Percentiles rank a stretch among this genome's conserved stretches.
Conservation (phyloP, 2,797 vertebrate species). For the Heterohyrax brucei region DNA sequence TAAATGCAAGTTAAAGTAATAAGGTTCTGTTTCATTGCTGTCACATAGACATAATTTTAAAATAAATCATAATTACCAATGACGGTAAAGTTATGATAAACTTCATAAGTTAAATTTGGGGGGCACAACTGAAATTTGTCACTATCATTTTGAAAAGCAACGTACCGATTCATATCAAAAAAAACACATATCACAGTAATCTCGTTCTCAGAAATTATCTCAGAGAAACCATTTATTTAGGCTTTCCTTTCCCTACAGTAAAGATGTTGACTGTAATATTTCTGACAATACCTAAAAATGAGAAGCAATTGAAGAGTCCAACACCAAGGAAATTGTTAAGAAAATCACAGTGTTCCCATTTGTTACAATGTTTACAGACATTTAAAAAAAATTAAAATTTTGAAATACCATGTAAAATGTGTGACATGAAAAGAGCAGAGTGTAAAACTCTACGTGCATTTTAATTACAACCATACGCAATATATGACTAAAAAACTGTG, state of each 20-base stretch:
- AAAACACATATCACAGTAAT: conserved; percentile 20
- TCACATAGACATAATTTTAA: conserved; percentile 36
- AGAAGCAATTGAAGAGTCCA: not conserved
- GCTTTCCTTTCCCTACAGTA: not conserved
- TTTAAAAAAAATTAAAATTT: not conserved
- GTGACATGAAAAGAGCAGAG: not conserved
- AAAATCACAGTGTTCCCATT: not conserved
- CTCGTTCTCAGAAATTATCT: not conserved
- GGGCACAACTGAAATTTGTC: not conserved
- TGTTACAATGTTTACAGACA: not conserved
- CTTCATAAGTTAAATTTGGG: not conserved
- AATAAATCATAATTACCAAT: conserved; percentile 36
- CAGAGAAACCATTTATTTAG: not conserved
- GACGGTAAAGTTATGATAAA: not conserved
- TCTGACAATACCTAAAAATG: not conserved
- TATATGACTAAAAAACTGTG: conserved; percentile 47
- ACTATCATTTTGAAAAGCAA: conserved; percentile 52
- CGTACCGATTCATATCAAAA: not conserved
- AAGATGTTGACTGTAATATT: not conserved
- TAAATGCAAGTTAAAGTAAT: conserved; percentile 66
- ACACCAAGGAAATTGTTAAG: not conserved
- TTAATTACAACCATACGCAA: not conserved
- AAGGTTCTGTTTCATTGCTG: conserved; percentile 15
- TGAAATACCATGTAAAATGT: not conserved
- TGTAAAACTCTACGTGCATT: not conserved